A percentile compares a stretch with the other conserved stretches of the same genome.
These are phyloP conservation scores for Anguilla pacifica DNA, from an alignment of 2,797 vertebrate species.

Conservation along the genomic window DNA sequence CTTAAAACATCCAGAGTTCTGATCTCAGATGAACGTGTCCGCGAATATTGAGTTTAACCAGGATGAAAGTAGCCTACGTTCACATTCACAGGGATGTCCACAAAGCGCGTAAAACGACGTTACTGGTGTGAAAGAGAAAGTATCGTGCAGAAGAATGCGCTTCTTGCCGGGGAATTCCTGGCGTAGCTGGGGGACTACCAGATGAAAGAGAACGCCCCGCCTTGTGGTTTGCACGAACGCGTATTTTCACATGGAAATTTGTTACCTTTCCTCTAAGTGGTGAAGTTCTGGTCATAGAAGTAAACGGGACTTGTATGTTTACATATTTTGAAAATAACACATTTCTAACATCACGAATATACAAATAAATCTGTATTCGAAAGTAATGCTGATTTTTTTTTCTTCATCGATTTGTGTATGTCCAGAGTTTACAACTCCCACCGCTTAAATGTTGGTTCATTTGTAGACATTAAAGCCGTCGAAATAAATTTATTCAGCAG, in stretches of 20 bases:
- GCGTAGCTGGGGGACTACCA: not conserved
- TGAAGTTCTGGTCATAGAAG: not conserved
- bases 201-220: not conserved
- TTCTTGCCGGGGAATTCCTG: slow-evolving; percentile 44
- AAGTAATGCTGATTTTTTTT: not conserved
- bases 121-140: not conserved
- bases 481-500: not conserved
- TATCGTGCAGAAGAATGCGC: not conserved
- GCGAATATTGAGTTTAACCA: not conserved
- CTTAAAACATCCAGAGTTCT: not conserved
- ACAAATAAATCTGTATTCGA: not conserved
- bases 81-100: not conserved
- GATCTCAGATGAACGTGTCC: not conserved
- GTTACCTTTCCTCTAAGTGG: not conserved
- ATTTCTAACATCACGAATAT: not conserved
- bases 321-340: not conserved
- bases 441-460: not conserved
- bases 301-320: not conserved
- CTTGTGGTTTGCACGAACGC: slow-evolving; percentile 46
- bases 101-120: not conserved
- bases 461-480: not conserved
- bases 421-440: not conserved
- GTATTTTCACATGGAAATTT: slow-evolving; percentile 27
- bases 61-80: not conserved
- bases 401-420: not conserved